Percentiles rank a stretch among this genome's conserved stretches.
Conservation (phyloP, 1,140 invertebrate species). For the Carposina sasakii region DNA sequence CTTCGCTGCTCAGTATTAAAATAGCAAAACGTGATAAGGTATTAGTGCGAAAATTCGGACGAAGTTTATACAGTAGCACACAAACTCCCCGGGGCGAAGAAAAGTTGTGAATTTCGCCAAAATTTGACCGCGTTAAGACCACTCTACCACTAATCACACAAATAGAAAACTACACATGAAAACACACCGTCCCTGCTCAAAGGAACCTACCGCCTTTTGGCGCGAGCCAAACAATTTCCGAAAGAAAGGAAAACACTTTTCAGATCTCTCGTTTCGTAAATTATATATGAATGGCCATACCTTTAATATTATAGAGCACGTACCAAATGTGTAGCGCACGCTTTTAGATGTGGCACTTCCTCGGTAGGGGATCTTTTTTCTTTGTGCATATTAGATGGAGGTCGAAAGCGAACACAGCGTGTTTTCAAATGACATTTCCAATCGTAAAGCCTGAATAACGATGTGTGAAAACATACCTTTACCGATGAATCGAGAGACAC, state of each 20-base stretch:
- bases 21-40: no score
- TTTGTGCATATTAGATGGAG: conserved; percentile 59
- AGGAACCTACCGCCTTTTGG: conserved; percentile 28
- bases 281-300: conserved; percentile 52
- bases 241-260: conserved; percentile 28
- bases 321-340: conserved; percentile 45
- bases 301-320: conserved; percentile 38
- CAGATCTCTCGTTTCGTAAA: conserved; percentile 41
- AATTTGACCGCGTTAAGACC: no score
- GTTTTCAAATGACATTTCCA: conserved; percentile 44
- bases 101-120: no score
- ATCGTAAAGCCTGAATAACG: conserved; percentile 45
- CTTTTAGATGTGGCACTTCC: conserved; percentile 42
- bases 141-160: no score
- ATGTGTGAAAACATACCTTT: conserved; percentile 44
- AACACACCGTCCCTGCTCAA: no score
- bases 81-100: no score
- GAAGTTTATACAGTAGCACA: no score
- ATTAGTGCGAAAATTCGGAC: no score
- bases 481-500: conserved; percentile 32
- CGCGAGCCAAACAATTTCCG: conserved; percentile 30
- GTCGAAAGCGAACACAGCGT: conserved; percentile 41
- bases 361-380: conserved; percentile 44
- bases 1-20: no score
- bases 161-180: no score